Base-by-base conservation (phyloP, 1,140 invertebrate genomes). In the Maconellicoccus hirsutus region DNA sequence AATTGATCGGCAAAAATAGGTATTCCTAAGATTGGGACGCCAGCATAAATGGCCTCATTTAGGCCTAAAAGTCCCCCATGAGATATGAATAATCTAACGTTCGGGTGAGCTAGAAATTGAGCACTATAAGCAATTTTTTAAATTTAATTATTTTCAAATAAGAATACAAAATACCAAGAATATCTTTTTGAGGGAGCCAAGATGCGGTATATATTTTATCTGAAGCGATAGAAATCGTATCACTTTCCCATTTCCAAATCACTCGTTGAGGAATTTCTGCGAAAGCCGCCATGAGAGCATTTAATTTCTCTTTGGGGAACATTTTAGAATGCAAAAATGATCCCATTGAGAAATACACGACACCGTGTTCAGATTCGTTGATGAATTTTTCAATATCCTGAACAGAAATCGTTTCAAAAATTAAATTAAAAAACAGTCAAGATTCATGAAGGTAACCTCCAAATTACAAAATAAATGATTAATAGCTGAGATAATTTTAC, bases 1-100 rank as follows among this genome's bases (percentile, higher is more conserved):
- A 89, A 88, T 76, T 91, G 89, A 77, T 91, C 89, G 75, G 87
- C 90, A 78, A 90, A 92, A 0, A 90, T 87, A 14, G 88, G 90
- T 73, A 88, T 84, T 14, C 81, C 84, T n/a, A 91, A 84, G 0
- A 91, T 85, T 0, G 91, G 91, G 0, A 90, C 86, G 14, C 87
- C 90, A 76, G 90, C 87, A 76, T 86, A 91, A 8, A 90, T 87
- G 0, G 89, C 88, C 77, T 94, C 91, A 75, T 87, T 90, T 79
- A 91, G 85, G 72, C 89, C 89, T 69, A 92, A 81, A 2, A 92
- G 78, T 7, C 91, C 91, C 3, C 90, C 89, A 77, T 94, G 91
- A 0, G 89, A 91, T 0, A 93, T 84, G 76, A 93, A 93, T 0
- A 88, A 88, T 66, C 84, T 82, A 1, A 90, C 81, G 75, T 89